Evolutionary conservation across 2,797 vertebrate genomes (phyloP), one percentile per base, ranked within the genome.

Genomic region (Phyllotis vaccarum): DNA sequence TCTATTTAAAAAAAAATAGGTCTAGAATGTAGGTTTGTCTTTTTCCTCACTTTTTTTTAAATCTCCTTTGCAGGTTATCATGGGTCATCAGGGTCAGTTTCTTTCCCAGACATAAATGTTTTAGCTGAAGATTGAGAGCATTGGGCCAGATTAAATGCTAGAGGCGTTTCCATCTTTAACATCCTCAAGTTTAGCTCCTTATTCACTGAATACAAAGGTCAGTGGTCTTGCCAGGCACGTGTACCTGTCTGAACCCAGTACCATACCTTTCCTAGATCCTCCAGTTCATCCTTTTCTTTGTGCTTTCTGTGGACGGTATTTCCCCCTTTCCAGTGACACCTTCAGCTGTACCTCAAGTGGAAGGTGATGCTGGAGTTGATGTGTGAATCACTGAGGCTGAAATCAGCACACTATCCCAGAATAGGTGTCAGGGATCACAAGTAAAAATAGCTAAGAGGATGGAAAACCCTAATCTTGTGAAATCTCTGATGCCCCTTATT

Each of bases 381-480:
- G 16, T 92, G 60, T 86, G 91, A 95, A 91, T 93, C 85, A 91
- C 70, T 24, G 19, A 92, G 79, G 43, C 68, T 40, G 86, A 91
- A 75, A 94, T 9, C 64, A 58, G 31, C 43, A 78, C 31, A n/a
- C 2, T n/a, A 58, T 34, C 56, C 19, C 7, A 54, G 81, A 86
- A 86, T n/a, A 90, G 31, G 89, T 2, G 62, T 22, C 76, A 92
- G 83, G 74, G 68, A 62, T 62, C 49, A 34, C 46, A 76, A 82
- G 17, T 27, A 22, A 87, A 86, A 85, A 66, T 2, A 91, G 64
- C 79, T 29, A 3, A 3, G 3, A 58, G 37, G 21, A 54, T 76
- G 72, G 66, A 89, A 95, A 95, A 64, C n/a, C 89, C 90, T 64
- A 10, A 0, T 72, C 2, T 27, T 80, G 81, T 64, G 86, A 95